Base-by-base conservation (phyloP, 1,140 invertebrate genomes). In the Drosophila ambigua region DNA sequence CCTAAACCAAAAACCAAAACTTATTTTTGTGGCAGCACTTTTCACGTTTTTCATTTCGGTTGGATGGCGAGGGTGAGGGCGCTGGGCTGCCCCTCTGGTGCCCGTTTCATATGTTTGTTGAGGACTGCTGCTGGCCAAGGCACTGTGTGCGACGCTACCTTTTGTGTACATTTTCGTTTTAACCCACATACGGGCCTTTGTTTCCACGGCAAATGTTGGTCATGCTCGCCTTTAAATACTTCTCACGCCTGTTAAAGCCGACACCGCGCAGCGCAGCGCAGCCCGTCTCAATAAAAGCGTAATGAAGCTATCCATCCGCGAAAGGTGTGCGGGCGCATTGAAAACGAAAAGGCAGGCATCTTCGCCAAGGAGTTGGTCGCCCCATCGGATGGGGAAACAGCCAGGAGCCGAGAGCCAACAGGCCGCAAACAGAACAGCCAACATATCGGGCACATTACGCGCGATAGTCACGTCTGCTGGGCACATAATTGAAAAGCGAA, bases 401-500 rank as follows among this genome's bases (percentile, higher is more conserved):
- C 26, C 23, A 24, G 4, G 23, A 24, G 23, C 2, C 23, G 4
- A 24, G 23, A 24, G 23, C 23, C 23, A 24, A 4, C 23, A 24
- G 23, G 23, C 23, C 2, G 23, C 23, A 24, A 45, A 49, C 41
- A 41, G 11, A 54, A 57, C 28, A 50, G 54, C 62, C 53, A 49
- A 68, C 64, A 80, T 65, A 82, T 82, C 74, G 78, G 69, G 59
- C 72, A 84, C 67, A 84, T 87, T 87, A 77, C 64, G 72, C 63
- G 75, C 79, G 67, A 88, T 87, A 88, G 83, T 88, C 83, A 87
- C 83, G 83, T 87, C 68, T 62, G 53, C 24, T 65, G 63, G 72
- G 61, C 84, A 87, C 83, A 87, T 87, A 87, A 87, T 87, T 87
- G 83, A 87, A 87, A 87, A 88, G 76, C 83, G 83, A 88, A 83